Conservation (phyloP, 1,140 invertebrate genomes). For the Meloidogyne chitwoodi region DNA sequence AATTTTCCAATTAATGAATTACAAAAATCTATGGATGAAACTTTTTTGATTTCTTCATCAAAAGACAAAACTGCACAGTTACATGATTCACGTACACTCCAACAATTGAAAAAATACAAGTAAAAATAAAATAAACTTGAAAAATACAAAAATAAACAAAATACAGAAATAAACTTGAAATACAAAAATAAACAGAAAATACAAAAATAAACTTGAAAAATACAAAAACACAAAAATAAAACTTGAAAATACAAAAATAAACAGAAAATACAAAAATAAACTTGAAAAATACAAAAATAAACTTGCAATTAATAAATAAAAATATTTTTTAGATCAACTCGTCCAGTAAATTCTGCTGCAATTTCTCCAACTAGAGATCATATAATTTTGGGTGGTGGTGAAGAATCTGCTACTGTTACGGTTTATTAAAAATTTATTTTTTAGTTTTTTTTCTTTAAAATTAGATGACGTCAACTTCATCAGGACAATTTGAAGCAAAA, state of each 20-base stretch:
- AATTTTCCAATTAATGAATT: conserved; percentile 49
- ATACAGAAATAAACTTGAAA: background rate
- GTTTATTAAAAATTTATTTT: background rate
- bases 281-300: background rate
- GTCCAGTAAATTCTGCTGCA: conserved; percentile 59
- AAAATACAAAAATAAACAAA: too few species aligned
- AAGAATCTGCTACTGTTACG: conserved; percentile 72
- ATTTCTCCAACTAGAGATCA: conserved; percentile 58
- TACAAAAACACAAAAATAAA: background rate
- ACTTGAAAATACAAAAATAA: background rate
- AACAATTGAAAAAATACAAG: conserved; percentile 56
- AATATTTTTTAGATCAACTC: conserved; percentile 42
- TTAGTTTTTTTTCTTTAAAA: background rate
- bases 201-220: background rate
- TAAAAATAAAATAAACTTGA: conserved; percentile 11
- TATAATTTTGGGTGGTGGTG: conserved; percentile 57
- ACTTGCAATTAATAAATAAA: background rate
- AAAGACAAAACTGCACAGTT: conserved; percentile 56
- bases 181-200: too few species aligned
- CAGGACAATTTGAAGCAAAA: conserved; percentile 94
- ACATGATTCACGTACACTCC: conserved; percentile 46
- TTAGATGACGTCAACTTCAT: conserved; percentile 79
- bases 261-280: background rate
- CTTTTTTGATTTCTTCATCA: conserved; percentile 53
- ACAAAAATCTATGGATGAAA: conserved; percentile 53